Conservation (phyloP, 2,113 vertebrate species). For the Rhipidura dahli region DNA sequence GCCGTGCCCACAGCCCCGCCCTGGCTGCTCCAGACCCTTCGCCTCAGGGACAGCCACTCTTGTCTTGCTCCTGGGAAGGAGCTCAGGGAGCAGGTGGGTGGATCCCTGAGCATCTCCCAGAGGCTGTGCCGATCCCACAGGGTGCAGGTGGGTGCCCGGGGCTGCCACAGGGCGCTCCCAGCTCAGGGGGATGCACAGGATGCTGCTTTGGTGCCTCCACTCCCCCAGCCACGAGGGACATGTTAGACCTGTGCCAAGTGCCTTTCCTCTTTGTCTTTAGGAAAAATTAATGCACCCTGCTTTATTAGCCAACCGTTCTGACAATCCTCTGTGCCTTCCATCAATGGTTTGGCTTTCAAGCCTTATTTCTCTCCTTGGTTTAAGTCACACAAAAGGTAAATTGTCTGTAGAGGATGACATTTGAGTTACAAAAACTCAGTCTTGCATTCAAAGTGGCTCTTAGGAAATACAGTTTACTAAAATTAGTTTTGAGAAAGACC, state of each 20-base stretch:
- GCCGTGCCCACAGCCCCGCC: neutral
- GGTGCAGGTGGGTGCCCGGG: neutral
- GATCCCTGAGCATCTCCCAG: neutral
- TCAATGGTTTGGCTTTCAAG: neutral
- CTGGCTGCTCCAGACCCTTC: rapidly evolving
- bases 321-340: neutral
- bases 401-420: neutral
- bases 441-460: neutral
- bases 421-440: neutral
- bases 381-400: neutral
- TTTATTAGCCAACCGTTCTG: neutral
- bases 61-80: neutral
- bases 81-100: neutral
- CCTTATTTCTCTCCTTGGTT: neutral
- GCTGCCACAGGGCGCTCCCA: rapidly evolving
- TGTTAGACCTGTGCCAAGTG: rapidly evolving
- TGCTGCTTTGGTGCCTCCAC: rapidly evolving
- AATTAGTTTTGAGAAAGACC: neutral
- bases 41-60: neutral
- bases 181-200: neutral
- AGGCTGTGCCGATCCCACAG: rapidly evolving
- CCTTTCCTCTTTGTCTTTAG: neutral
- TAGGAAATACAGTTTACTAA: neutral
- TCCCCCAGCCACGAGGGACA: rapidly evolving
- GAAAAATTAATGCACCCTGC: neutral